Percentiles rank a stretch among this genome's conserved stretches.
These are phyloP conservation scores for Tachysurus vachellii DNA, from an alignment of 2,113 vertebrate genomes.

Conservation along the genomic window DNA sequence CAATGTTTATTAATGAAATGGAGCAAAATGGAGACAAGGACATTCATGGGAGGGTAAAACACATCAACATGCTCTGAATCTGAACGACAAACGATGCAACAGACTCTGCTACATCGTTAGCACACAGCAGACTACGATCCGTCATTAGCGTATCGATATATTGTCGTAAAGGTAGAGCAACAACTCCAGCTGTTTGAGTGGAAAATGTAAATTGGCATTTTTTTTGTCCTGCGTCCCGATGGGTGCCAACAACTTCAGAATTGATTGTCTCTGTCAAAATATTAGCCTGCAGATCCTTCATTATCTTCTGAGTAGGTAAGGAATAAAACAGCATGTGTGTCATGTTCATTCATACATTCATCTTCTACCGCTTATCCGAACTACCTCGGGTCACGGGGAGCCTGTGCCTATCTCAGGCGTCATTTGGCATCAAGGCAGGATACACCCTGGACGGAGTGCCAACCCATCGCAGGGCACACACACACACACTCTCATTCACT, in stretches of 20 bases:
- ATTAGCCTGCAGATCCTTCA: neutral
- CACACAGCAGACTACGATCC: neutral
- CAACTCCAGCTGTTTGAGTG: neutral
- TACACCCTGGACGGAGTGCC: no score
- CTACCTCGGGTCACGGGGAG: no score
- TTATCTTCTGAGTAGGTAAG: neutral
- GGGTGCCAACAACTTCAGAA: neutral
- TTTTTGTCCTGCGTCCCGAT: neutral
- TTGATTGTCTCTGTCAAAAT: neutral
- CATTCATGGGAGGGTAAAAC: neutral
- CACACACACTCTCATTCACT: no score
- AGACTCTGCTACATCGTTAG: neutral
- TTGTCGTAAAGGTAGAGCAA: neutral
- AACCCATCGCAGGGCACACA: no score
- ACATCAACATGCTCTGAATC: neutral
- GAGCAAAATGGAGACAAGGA: neutral
- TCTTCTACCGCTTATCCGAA: no score
- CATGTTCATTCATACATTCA: no score
- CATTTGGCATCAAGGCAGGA: no score
- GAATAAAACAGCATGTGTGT: neutral
- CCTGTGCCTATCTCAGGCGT: no score
- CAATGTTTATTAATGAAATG: slow-evolving; percentile 11
- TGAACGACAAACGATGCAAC: neutral
- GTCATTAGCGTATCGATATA: no score
- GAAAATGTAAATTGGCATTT: neutral